Conservation (phyloP, 2,797 vertebrate genomes). For the Mormyrops boulengeri region DNA sequence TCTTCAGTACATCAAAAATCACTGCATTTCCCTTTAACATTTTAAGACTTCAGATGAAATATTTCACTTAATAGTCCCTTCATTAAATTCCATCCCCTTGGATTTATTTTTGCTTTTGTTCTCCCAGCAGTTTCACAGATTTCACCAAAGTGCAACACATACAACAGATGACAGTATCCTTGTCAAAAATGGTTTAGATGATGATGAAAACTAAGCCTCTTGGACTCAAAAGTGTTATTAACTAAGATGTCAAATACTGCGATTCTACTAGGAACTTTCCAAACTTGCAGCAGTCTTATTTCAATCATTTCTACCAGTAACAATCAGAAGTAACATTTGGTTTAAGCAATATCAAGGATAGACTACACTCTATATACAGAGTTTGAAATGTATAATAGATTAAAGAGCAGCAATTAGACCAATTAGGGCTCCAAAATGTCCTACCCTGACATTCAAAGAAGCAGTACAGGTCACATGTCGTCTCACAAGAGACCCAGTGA, state of each 20-base stretch:
- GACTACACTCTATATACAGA: neutral
- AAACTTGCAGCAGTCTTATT: neutral
- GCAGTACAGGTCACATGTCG: neutral
- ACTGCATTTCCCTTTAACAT: neutral
- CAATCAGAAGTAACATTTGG: neutral
- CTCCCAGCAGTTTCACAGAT: neutral
- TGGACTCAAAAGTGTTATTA: neutral
- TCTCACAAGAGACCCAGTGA: neutral
- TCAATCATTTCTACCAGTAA: neutral
- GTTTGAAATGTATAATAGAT: neutral
- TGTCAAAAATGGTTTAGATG: slow-evolving; percentile 3
- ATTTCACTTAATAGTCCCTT: neutral
- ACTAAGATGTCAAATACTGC: neutral
- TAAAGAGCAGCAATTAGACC: slow-evolving; percentile 2
- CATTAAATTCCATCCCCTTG: neutral
- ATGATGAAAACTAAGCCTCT: neutral
- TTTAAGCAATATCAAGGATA: neutral
- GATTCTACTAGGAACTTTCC: neutral
- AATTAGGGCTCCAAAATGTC: neutral
- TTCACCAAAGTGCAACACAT: neutral
- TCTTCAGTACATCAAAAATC: neutral
- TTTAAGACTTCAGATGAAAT: neutral
- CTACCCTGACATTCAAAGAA: neutral
- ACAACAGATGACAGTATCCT: neutral
- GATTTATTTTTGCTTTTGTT: neutral